A percentile compares a stretch with the other conserved stretches of the same genome.
These are phyloP conservation scores for Ceyx cyanopectus DNA, from an alignment of 2,113 vertebrate species.

Conservation along the genomic window DNA sequence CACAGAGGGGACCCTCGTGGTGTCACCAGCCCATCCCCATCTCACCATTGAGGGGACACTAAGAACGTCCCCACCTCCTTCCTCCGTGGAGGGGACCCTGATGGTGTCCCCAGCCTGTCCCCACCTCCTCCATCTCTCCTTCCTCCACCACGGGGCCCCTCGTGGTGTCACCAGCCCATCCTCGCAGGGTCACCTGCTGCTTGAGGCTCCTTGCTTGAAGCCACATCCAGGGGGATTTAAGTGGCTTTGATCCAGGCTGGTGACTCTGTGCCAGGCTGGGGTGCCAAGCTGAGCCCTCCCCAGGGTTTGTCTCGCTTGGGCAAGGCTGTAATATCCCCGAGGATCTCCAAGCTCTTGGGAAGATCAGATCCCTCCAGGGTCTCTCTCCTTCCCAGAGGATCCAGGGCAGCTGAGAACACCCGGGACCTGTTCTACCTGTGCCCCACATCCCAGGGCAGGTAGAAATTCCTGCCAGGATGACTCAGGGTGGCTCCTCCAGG, in stretches of 20 bases:
- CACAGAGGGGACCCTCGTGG: no score
- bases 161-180: neutral
- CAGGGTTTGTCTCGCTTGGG: neutral
- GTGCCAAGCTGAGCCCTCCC: neutral
- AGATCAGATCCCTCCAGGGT: neutral
- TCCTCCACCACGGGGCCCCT: neutral
- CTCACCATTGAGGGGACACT: neutral
- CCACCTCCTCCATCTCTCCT: neutral
- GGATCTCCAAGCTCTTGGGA: neutral
- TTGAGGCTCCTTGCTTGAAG: neutral
- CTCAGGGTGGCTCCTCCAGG: slow-evolving; percentile 6
- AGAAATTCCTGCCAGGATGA: slow-evolving; percentile 21
- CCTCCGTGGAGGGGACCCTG: neutral
- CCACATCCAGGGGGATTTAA: accelerated
- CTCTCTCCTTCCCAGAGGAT: neutral
- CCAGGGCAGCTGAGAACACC: neutral
- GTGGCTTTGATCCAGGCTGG: neutral
- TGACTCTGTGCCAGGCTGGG: accelerated
- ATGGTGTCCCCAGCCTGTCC: neutral
- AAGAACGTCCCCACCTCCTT: neutral
- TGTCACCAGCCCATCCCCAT: no score
- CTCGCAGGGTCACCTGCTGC: neutral
- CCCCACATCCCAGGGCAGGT: slow-evolving; percentile 8
- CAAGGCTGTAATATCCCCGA: neutral
- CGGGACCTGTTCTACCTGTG: slow-evolving; percentile 47